A percentile compares a stretch with the other conserved stretches of the same genome.
Conservation (phyloP, 2,113 vertebrate genomes). For the Solea solea region DNA sequence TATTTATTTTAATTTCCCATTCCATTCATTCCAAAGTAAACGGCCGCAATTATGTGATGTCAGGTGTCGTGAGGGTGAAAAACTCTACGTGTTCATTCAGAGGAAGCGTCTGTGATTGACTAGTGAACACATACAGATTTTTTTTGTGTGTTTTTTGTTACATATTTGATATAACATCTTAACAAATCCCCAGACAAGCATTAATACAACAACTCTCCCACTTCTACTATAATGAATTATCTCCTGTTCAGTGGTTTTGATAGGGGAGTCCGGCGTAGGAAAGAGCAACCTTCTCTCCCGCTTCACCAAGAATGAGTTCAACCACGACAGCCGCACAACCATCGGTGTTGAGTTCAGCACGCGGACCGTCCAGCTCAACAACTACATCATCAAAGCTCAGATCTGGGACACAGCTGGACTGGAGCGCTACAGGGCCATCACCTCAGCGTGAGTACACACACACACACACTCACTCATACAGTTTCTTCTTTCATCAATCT, state of each 20-base stretch:
- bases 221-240: neutral
- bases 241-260: constrained; percentile 86
- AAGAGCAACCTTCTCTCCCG: constrained; percentile 85
- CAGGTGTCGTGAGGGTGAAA: constrained; percentile 20
- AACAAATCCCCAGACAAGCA: no score
- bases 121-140: no score
- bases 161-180: no score
- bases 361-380: constrained; percentile 86
- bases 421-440: constrained; percentile 96
- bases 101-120: constrained; percentile 6
- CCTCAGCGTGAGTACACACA: constrained; percentile 89
- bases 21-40: constrained; percentile 49
- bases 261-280: constrained; percentile 86
- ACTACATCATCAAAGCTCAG: constrained; percentile 88
- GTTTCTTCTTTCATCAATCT: neutral
- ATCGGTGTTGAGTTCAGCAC: constrained; percentile 98
- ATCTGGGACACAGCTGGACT: constrained; percentile 97
- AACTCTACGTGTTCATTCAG: constrained; percentile 2
- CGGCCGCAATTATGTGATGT: constrained; percentile 43
- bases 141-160: neutral
- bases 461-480: constrained; percentile 17
- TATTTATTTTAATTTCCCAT: constrained; percentile 13
- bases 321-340: constrained; percentile 94
- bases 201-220: neutral
- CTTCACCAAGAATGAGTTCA: constrained; percentile 96